Evolutionary conservation across 2,888 invertebrate genomes (phyloP), one percentile per base, ranked within the genome.

Genomic region (Malacosoma neustria): DNA sequence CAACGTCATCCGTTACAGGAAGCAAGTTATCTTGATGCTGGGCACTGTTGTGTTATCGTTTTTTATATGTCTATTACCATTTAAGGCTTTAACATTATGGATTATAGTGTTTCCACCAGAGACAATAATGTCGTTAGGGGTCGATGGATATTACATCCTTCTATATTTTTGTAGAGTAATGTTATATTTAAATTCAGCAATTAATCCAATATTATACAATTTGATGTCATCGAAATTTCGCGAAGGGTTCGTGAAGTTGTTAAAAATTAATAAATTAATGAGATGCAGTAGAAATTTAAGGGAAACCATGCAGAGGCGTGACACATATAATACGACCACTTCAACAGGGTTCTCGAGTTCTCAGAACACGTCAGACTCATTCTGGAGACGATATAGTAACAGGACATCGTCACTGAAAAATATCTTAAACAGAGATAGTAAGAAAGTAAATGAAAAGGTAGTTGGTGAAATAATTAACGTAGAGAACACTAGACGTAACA

Each of bases 191-290:
- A 96, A 97, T 74, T 96, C 96, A 34, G 96, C 96, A 7, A 91
- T 96, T 38, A 97, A 97, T 85, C 96, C 96, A 7, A 93, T 96
- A 57, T 81, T 97, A 36, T 97, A 97, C 76, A 96, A 96, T 70
- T 88, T 96, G 38, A 95, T 96, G 92, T 95, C 95, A 40, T 93
- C 95, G 1, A 96, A 96, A 68, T 97, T 97, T 77, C 89, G 96
- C 5, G 91, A 91, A 35, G 94, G 94, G 3, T 94, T 95, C 53
- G 87, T 92, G 37, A 90, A 89, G 55, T 72, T 93, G 34, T 87
- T 92, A 22, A 80, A 53, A 43, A 75, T 85, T 31, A 84, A 82
- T 48, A 85, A 79, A 43, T 51, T 81, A 39, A 75, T 85, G 69
- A 72, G 76, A 33, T 82, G 79, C 40, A 72, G 84, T 37, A 69